Evolutionary conservation across 1,140 invertebrate genomes (phyloP), one percentile per base, ranked within the genome.

Genomic region (Drosophila elegans): DNA sequence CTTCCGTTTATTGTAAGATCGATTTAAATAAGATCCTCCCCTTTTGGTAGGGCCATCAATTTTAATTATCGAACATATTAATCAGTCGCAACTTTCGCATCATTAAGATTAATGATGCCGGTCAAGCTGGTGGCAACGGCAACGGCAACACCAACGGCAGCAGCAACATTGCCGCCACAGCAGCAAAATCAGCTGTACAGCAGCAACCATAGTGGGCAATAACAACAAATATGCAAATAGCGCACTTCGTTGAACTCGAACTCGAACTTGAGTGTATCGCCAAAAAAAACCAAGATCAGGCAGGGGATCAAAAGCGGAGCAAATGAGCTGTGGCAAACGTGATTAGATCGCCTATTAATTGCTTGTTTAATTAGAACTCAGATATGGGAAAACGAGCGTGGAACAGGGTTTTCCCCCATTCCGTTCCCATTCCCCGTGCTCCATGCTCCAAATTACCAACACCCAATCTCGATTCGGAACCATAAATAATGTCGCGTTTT

Each of bases 41-140:
- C 34, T 32, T 38, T 13, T n/a, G 38, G 27, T 41, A 51, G 45
- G 52, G 61, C 53, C 80, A 89, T 89, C 84, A 89, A 89, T 89
- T 89, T 89, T 89, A 89, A 89, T 89, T 89, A 89, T 89, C 80
- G 80, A 72, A 78, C 84, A 89, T 80, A 89, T 89, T 88, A 88
- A 88, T 88, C 84, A 83, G 84, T 89, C 84, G 73, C 84, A 84
- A 78, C 62, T 83, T 74, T 89, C 76, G 80, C 83, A 89, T 89
- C 84, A 89, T 89, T 89, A 89, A 89, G 84, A 89, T 89, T 89
- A 89, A 89, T 89, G 84, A 89, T 80, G 56, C 48, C 66, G 75
- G 45, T 64, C 83, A 42, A 62, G 75, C 60, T 88, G 83, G 78
- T 86, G 83, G 79, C 83, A 82, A 75, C 64, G 56, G 42, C 57